Percentiles rank a stretch among this genome's conserved stretches.
Conservation (phyloP, 2,888 invertebrate genomes). For the Troides oblongomaculatus region DNA sequence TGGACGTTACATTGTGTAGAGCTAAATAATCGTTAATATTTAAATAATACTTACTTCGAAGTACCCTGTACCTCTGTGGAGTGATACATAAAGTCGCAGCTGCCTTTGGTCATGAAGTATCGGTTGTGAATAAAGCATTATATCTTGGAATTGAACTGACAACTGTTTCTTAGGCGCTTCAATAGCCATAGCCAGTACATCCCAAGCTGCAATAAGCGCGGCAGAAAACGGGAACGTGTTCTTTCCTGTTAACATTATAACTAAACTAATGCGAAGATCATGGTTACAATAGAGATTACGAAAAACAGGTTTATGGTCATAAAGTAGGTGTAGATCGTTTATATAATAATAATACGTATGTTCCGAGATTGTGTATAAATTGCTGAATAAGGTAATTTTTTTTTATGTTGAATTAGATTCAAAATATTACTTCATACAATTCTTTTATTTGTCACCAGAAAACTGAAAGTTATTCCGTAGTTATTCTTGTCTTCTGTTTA, state of each 20-base stretch:
- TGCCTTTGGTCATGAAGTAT: slow-evolving; percentile 74
- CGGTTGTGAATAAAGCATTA: slow-evolving; percentile 81
- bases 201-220: slow-evolving; percentile 85
- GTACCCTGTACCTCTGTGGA: slow-evolving; percentile 81
- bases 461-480: too few species aligned
- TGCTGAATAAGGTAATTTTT: too few species aligned
- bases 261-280: background rate
- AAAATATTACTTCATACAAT: too few species aligned
- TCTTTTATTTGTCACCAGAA: too few species aligned
- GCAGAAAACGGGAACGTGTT: slow-evolving; percentile 88
- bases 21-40: background rate
- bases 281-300: background rate
- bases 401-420: too few species aligned
- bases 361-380: too few species aligned
- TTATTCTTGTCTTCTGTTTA: too few species aligned
- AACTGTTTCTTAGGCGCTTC: slow-evolving; percentile 81
- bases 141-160: slow-evolving; percentile 84
- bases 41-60: slow-evolving; percentile 72
- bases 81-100: slow-evolving; percentile 75
- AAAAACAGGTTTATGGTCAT: too few species aligned
- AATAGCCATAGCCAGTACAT: slow-evolving; percentile 81
- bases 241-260: slow-evolving; percentile 64
- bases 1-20: background rate
- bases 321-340: too few species aligned
- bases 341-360: too few species aligned